Conservation (phyloP, 1,140 invertebrate genomes). For the Drosophila guanche region DNA sequence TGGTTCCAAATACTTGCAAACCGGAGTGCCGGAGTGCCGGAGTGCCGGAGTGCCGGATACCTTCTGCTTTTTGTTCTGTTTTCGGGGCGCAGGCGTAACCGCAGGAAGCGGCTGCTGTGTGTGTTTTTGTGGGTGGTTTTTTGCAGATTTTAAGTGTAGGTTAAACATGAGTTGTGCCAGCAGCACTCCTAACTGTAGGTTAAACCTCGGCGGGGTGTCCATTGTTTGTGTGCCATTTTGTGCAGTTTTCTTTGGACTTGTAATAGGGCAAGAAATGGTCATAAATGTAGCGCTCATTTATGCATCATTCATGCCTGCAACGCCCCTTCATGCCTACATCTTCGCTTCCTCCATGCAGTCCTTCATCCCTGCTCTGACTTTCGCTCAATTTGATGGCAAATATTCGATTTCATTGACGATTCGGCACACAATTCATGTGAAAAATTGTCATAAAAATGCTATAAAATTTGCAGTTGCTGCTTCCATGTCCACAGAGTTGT, state of each 20-base stretch:
- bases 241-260: too few species aligned
- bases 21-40: neutral
- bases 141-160: neutral
- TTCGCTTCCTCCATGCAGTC: neutral
- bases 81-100: conserved; percentile 65
- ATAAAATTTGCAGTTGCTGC: conserved; percentile 52
- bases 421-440: conserved; percentile 70
- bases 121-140: conserved; percentile 54
- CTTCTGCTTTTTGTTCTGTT: conserved; percentile 7
- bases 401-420: conserved; percentile 42
- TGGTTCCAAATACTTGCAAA: conserved; percentile 7
- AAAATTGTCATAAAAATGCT: conserved; percentile 81
- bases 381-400: conserved; percentile 14
- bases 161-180: too few species aligned
- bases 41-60: too few species aligned
- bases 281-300: too few species aligned
- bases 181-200: too few species aligned
- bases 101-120: conserved; percentile 24
- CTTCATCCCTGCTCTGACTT: neutral
- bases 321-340: neutral
- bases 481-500: conserved; percentile 36
- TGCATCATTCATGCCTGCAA: too few species aligned
- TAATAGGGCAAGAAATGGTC: too few species aligned
- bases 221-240: too few species aligned
- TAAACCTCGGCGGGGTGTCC: too few species aligned